Conservation (phyloP, 2,888 invertebrate species). For the Scaptomyza polygonia region DNA sequence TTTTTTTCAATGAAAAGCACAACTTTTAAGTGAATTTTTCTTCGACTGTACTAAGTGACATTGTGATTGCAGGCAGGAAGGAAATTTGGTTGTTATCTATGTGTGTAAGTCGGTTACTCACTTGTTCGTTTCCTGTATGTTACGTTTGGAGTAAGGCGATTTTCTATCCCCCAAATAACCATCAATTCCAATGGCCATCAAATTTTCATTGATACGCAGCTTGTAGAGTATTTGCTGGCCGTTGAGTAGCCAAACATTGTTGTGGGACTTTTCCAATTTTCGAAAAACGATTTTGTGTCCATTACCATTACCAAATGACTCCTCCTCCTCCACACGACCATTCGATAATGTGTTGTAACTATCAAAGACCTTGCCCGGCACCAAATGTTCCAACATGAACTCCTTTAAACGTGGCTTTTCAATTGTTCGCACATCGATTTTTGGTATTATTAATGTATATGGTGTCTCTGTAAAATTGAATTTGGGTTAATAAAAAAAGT, state of each 20-base stretch:
- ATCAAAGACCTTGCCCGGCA: conserved; percentile 86
- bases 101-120: conserved; percentile 52
- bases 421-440: conserved; percentile 85
- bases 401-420: conserved; percentile 86
- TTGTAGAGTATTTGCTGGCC: conserved; percentile 83
- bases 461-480: conserved; percentile 85
- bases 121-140: conserved; percentile 85
- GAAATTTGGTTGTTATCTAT: neutral
- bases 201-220: conserved; percentile 82
- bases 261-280: conserved; percentile 83
- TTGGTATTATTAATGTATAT: conserved; percentile 87
- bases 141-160: conserved; percentile 84
- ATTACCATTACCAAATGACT: conserved; percentile 84
- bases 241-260: conserved; percentile 83
- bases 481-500: neutral
- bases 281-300: conserved; percentile 84
- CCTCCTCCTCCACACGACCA: conserved; percentile 83
- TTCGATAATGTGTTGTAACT: conserved; percentile 73
- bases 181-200: conserved; percentile 84
- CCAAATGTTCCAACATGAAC: conserved; percentile 87
- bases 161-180: conserved; percentile 84
- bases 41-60: conserved; percentile 28
- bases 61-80: conserved; percentile 20
- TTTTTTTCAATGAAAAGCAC: no score
- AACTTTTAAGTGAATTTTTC: neutral